Evolutionary conservation across 2,888 invertebrate genomes (phyloP).

Genomic region (Orchesellides sinensis): DNA sequence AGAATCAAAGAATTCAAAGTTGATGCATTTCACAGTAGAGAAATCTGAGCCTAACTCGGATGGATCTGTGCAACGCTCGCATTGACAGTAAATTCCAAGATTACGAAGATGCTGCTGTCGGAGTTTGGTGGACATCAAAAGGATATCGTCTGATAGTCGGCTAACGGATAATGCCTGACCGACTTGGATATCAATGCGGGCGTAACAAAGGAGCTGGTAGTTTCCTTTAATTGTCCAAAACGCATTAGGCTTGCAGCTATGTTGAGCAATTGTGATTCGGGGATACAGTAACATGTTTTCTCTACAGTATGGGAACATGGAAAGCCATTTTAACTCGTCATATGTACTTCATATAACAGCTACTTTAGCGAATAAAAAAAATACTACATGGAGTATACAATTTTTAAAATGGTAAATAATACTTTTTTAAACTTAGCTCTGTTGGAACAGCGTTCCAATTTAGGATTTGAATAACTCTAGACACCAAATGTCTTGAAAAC

Average conservation of each 20-base stretch:
- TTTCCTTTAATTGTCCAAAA: slow-evolving; percentile 45
- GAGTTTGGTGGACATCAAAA: slow-evolving; percentile 35
- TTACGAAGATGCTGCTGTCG: slow-evolving; percentile 44
- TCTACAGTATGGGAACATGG: too few species aligned
- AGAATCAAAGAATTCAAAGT: slow-evolving; percentile 56
- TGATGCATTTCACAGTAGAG: slow-evolving; percentile 60
- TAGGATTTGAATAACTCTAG: slow-evolving; percentile 45
- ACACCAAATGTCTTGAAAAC: slow-evolving; percentile 46
- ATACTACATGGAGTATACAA: neutral
- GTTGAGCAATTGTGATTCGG: slow-evolving; percentile 45
- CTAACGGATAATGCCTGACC: slow-evolving; percentile 27
- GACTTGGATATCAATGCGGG: slow-evolving; percentile 24
- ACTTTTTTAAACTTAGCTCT: slow-evolving; percentile 19
- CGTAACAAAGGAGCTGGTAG: slow-evolving; percentile 50
- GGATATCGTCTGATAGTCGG: slow-evolving; percentile 40
- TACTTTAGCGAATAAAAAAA: too few species aligned
- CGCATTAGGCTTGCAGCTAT: slow-evolving; percentile 53
- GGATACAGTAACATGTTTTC: slow-evolving; percentile 55
- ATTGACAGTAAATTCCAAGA: slow-evolving; percentile 42
- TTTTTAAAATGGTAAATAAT: neutral
- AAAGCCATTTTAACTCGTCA: too few species aligned
- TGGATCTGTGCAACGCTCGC: slow-evolving; percentile 43
- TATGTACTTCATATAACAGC: too few species aligned
- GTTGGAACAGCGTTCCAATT: slow-evolving; percentile 57
- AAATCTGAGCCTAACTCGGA: slow-evolving; percentile 45